Percentiles rank a stretch among this genome's conserved stretches.
phyloP scores from a whole-genome alignment of 2,888 invertebrate species.

The Oegoconia quadripuncta region DNA sequence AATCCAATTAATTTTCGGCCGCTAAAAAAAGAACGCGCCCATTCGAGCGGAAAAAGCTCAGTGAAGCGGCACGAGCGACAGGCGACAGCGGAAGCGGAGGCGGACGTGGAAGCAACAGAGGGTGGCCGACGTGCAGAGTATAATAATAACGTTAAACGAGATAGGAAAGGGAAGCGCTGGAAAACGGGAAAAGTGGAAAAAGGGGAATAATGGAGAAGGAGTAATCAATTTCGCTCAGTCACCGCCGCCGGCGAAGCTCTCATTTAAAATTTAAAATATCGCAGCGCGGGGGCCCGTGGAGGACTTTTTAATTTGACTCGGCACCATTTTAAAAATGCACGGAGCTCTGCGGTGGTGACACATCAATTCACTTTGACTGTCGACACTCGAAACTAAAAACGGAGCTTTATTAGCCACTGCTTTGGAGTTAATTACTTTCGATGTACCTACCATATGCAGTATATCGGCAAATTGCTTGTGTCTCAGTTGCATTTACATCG shows the following conservation, averaged over 20 bases:
- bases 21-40: constrained; percentile 71
- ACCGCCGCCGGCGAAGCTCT: constrained; percentile 68
- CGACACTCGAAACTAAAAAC: constrained; percentile 46
- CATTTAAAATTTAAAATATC: constrained; percentile 78
- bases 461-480: constrained; percentile 3
- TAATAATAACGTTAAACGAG: constrained; percentile 73
- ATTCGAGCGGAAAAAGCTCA: constrained; percentile 68
- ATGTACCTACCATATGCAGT: constrained; percentile 1
- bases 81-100: constrained; percentile 30
- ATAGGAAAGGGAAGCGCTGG: constrained; percentile 60
- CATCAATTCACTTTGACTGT: constrained; percentile 72
- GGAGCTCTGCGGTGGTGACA: constrained; percentile 71
- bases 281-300: constrained; percentile 60
- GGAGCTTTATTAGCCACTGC: constrained; percentile 35
- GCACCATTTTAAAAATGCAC: constrained; percentile 74
- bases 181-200: constrained; percentile 68
- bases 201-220: constrained; percentile 77
- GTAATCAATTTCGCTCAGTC: constrained; percentile 78
- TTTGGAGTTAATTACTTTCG: constrained; percentile 8
- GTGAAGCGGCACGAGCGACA: constrained; percentile 30
- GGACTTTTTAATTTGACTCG: constrained; percentile 75
- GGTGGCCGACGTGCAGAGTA: constrained; percentile 32
- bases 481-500: background rate
- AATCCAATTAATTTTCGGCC: constrained; percentile 79
- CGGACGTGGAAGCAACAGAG: constrained; percentile 21